Conservation (phyloP, 2,888 invertebrate species). For the Lingula anatina region DNA sequence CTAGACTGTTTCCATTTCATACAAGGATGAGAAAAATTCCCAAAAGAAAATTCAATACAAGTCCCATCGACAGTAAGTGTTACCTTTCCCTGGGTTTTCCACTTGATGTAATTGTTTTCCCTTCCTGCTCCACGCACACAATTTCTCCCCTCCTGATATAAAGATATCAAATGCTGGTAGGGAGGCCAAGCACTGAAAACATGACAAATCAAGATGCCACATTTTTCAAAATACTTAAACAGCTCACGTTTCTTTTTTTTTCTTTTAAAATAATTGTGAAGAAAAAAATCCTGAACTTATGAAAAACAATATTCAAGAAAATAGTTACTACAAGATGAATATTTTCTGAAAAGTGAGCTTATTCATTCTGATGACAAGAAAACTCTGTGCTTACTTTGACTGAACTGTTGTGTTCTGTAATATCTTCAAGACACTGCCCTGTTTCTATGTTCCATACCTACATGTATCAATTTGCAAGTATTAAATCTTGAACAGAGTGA, state of each 20-base stretch:
- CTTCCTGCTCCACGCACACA: conserved; percentile 10
- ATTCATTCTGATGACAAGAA: not conserved
- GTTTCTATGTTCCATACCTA: conserved; percentile 8
- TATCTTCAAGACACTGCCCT: conserved; percentile 2
- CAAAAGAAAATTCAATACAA: not conserved
- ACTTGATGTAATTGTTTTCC: conserved; percentile 2
- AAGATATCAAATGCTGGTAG: conserved; percentile 6
- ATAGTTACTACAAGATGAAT: not conserved
- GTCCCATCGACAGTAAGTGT: not conserved
- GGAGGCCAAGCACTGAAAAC: conserved; percentile 6
- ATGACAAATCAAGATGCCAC: too few species aligned
- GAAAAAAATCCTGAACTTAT: not conserved
- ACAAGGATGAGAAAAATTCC: not conserved
- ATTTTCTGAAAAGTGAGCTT: too few species aligned
- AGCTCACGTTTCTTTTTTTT: too few species aligned
- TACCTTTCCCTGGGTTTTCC: conserved; percentile 1
- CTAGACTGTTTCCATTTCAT: too few species aligned
- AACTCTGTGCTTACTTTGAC: conserved; percentile 4
- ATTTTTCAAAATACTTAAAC: too few species aligned
- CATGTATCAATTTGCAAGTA: too few species aligned
- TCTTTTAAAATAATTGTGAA: too few species aligned
- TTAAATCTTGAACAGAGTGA: too few species aligned
- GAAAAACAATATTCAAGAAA: not conserved
- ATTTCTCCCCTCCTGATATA: conserved; percentile 11
- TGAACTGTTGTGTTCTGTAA: conserved; percentile 6